Conservation (phyloP, 2,888 invertebrate species). For the Drosophila tanythrix region DNA sequence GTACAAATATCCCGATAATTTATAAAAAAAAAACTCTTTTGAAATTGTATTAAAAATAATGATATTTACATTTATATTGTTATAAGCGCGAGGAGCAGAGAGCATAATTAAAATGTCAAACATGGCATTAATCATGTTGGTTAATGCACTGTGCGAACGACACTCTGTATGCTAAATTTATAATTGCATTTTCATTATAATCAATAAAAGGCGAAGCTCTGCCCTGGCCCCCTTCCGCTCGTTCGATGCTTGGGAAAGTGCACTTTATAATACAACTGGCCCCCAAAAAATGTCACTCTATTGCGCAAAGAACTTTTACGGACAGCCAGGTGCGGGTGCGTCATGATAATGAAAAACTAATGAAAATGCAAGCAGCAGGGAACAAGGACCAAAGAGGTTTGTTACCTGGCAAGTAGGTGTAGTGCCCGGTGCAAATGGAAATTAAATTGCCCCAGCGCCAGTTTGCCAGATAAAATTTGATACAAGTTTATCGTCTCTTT, state of each 20-base stretch:
- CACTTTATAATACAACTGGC: slow-evolving; percentile 37
- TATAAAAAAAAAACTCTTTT: slow-evolving; percentile 25
- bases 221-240: neutral
- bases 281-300: slow-evolving; percentile 73
- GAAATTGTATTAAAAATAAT: slow-evolving; percentile 41
- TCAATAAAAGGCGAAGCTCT: slow-evolving; percentile 58
- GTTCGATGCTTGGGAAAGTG: slow-evolving; percentile 16
- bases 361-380: slow-evolving; percentile 63
- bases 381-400: slow-evolving; percentile 1
- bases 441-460: slow-evolving; percentile 70
- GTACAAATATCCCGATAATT: slow-evolving; percentile 28
- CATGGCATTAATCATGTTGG: slow-evolving; percentile 53
- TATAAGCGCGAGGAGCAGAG: slow-evolving; percentile 24
- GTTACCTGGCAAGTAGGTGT: neutral
- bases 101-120: slow-evolving; percentile 77
- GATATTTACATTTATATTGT: slow-evolving; percentile 41
- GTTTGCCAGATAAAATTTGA: slow-evolving; percentile 70
- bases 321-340: slow-evolving; percentile 59
- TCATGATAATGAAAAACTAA: slow-evolving; percentile 64
- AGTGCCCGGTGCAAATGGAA: slow-evolving; percentile 67
- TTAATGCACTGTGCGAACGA: slow-evolving; percentile 64
- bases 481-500: slow-evolving; percentile 54
- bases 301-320: slow-evolving; percentile 72
- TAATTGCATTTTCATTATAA: slow-evolving; percentile 77
- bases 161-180: slow-evolving; percentile 60